Percentiles rank a stretch among this genome's conserved stretches.
These are phyloP conservation scores for Alcedo atthis DNA, from an alignment of 2,797 vertebrate genomes.

Conservation along the genomic window DNA sequence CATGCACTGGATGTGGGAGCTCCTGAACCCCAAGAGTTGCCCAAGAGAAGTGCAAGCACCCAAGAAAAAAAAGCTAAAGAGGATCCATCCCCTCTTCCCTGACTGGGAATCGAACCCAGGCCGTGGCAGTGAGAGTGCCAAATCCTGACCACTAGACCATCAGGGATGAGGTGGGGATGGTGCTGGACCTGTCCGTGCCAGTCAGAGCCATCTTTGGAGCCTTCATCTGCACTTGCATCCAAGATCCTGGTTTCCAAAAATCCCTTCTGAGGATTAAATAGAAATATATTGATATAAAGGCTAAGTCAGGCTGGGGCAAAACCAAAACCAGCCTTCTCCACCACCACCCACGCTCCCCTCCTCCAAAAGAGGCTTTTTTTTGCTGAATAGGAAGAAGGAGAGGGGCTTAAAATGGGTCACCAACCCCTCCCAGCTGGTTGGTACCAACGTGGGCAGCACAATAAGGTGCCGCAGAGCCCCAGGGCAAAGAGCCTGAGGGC, in stretches of 20 bases:
- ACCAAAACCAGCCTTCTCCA: not conserved
- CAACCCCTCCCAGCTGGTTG: not conserved
- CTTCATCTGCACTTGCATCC: not conserved
- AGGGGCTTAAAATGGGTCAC: not conserved
- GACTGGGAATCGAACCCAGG: not conserved
- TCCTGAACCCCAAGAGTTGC: not conserved
- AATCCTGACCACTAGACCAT: not conserved
- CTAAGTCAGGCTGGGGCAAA: not conserved
- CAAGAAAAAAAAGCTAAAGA: not conserved
- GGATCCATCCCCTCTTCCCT: not conserved
- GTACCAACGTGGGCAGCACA: not conserved
- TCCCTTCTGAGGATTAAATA: not conserved
- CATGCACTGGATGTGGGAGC: not conserved
- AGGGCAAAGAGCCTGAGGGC: not conserved
- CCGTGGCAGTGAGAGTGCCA: fast-evolving
- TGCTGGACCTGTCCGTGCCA: not conserved
- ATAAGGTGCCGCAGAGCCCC: not conserved
- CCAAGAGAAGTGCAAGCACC: not conserved
- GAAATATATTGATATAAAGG: too few relatives aligned
- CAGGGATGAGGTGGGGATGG: not conserved
- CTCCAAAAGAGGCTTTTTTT: not conserved
- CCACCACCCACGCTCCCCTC: not conserved
- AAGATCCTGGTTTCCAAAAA: not conserved
- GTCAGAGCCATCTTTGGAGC: not conserved
- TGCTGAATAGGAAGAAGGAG: not conserved